Evolutionary conservation across 2,113 vertebrate species (phyloP), one percentile per base, ranked within the genome.

Genomic region (Coptodon bakossiorum): DNA sequence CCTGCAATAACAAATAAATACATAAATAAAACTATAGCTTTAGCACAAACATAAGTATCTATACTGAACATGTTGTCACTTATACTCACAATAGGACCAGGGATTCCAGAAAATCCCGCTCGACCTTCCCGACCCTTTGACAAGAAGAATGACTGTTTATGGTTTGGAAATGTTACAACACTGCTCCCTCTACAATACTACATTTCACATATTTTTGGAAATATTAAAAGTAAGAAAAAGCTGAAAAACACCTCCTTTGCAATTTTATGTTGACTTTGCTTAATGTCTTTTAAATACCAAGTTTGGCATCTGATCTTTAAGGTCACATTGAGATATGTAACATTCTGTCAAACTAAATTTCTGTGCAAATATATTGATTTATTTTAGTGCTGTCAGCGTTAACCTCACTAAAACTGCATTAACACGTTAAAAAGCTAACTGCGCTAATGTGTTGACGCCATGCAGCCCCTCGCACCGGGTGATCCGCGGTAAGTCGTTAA

Each of bases 61-160:
- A 43, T 2, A 68, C 16, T 80, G 16, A 50, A 71, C 9, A 16
- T 22, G 52, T 48, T 36, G 3, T 45, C 24, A 29, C 3, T 81
- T 48, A 73, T 68, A 94, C 95, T 96, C 94, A 97, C 96, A 94
- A 95, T 57, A 50, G 91, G 88, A 63, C 96, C 96, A 52, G 95
- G 94, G 24, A 95, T 14, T 22, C 96, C 96, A 80, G 89, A 87
- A 94, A 96, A 97, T 82, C 96, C 96, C 6, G 36, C 36, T 81
- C 84, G 95, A 53, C 96, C 96, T 57, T 82, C 73, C 40, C 94
- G 93, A 90, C 96, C 96, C 96, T 97, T 85, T 45, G 22, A 53
- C 7, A 71, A 14, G 5, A 91, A 73, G 13, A 36, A 83, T 56
- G 3, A 61, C 4, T 19, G 71, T 12, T 81, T 84, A 2, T 53